phyloP scores from a whole-genome alignment of 1,140 invertebrate species.

The Caenorhabditis brenneri region DNA sequence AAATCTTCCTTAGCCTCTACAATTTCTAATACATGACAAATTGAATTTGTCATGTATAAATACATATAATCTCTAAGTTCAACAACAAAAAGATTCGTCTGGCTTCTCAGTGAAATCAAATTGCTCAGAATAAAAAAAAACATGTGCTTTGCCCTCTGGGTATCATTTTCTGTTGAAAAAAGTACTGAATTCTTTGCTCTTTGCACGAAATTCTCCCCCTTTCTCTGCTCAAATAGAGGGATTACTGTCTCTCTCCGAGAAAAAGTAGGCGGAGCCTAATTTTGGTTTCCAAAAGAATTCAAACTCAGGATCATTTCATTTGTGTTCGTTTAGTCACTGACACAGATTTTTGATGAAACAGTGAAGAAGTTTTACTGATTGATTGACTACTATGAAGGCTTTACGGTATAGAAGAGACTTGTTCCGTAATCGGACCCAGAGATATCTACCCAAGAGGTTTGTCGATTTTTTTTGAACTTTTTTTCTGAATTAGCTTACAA shows the following conservation, averaged over 20 bases:
- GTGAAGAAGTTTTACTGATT: too few species aligned
- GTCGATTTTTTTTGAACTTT: not conserved
- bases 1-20: too few species aligned
- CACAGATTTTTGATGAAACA: not conserved
- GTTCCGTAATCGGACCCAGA: not conserved
- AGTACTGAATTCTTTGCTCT: slow-evolving; percentile 3
- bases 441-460: slow-evolving; percentile 1
- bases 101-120: too few species aligned
- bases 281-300: not conserved
- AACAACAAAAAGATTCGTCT: not conserved
- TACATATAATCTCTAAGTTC: not conserved
- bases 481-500: too few species aligned
- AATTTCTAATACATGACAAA: not conserved
- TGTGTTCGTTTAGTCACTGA: not conserved
- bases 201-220: slow-evolving; percentile 14
- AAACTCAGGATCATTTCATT: not conserved
- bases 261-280: not conserved
- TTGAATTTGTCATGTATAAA: not conserved
- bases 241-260: not conserved
- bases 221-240: slow-evolving; percentile 6
- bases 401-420: slow-evolving; percentile 17
- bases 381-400: too few species aligned
- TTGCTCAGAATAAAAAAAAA: not conserved
- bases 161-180: slow-evolving; percentile 19
- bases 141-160: slow-evolving; percentile 34